Evolutionary conservation across 2,113 vertebrate genomes (phyloP), one percentile per base, ranked within the genome.

Genomic region (Corydoras sp.): DNA sequence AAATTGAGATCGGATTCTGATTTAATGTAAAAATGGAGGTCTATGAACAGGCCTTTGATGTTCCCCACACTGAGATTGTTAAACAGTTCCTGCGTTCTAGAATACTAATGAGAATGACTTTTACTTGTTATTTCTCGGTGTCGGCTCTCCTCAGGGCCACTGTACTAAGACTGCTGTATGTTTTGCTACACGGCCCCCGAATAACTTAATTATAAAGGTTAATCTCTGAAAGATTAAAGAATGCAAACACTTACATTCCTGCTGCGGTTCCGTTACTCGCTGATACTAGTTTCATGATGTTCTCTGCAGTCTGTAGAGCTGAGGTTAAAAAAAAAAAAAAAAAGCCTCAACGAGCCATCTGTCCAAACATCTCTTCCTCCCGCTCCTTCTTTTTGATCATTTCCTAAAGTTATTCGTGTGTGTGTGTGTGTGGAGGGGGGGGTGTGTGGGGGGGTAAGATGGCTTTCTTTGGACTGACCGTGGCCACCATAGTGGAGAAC

Each of bases 321-420:
- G 15, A 49, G 58, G 35, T 51, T 62, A 63, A 74, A 79, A 84
- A 79, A 76, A 81, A 69, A 63, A 74, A 79, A 84, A 79, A 76
- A 81, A 69, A 24, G 18, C 10, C 56, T 18, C 65, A 61, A 55
- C 64, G 58, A 67, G 88, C 91, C 92, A 94, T 94, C 93, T 94
- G 93, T 93, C 91, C 90, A 94, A 93, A 93, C 92, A 93, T 91
- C 88, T 89, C 88, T 87, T 84, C 85, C 76, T 78, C 81, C 65
- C 29, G 51, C 53, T 64, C 7, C 66, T 30, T 60, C 61, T 76
- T 90, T 89, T 90, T 93, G 90, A 92, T 93, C 90, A 91, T 92
- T 93, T 93, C 91, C 91, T 92, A 89, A 84, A 92, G 91, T 92
- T 94, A 92, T 94, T 92, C 91, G 43, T 77, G 66, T 35, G 71